These are phyloP conservation scores for Lepisosteus osseus DNA, from an alignment of 2,113 vertebrate genomes.

Conservation along the genomic window DNA sequence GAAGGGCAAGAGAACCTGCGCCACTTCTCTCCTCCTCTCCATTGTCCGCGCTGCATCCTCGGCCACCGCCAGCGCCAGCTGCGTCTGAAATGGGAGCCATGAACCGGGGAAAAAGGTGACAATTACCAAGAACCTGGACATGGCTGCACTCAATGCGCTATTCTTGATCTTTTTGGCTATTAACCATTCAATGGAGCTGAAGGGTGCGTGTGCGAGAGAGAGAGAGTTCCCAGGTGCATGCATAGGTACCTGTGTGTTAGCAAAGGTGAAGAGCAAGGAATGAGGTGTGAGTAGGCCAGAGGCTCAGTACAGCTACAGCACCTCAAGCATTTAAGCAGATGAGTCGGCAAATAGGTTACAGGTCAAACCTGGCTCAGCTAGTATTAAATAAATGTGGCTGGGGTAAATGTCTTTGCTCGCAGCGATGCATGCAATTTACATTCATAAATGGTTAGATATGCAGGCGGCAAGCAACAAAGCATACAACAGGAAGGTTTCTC, in stretches of 20 bases:
- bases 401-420: too few relatives aligned
- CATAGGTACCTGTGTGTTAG: not conserved
- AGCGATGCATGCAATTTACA: too few relatives aligned
- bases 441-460: too few relatives aligned
- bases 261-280: too few relatives aligned
- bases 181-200: conserved; percentile 75
- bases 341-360: too few relatives aligned
- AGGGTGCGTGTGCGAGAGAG: conserved; percentile 31
- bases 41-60: conserved; percentile 52
- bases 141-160: conserved; percentile 70
- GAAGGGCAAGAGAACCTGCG: conserved; percentile 70
- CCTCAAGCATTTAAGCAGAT: too few relatives aligned
- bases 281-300: too few relatives aligned
- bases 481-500: too few relatives aligned
- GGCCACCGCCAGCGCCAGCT: conserved; percentile 63
- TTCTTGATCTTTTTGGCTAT: conserved; percentile 68
- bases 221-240: not conserved
- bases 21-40: conserved; percentile 70
- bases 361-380: too few relatives aligned
- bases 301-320: too few relatives aligned
- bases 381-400: too few relatives aligned
- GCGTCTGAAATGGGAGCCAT: conserved; percentile 70
- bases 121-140: conserved; percentile 76
- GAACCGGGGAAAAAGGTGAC: conserved; percentile 50
- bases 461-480: too few relatives aligned